Evolutionary conservation across 1,140 invertebrate species (phyloP), one percentile per base, ranked within the genome.

Genomic region (Musca vetustissima): DNA sequence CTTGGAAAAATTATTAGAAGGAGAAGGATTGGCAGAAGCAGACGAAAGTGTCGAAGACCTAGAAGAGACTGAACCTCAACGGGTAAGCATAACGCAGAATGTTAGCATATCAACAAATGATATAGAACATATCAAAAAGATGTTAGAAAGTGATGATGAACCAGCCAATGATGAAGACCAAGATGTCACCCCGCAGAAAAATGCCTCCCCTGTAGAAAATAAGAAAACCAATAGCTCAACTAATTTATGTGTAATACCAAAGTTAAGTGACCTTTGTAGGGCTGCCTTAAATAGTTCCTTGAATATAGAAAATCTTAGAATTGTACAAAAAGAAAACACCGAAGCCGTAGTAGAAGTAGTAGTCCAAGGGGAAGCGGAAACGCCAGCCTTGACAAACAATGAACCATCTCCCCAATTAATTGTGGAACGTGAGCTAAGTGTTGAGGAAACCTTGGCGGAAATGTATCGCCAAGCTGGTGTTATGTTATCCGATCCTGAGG

Each of bases 221-320:
- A 32, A 24, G 13, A 25, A 67, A 32, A 52, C 32, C 55, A 67
- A 36, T 15, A 55, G 36, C 36, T 43, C 36, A 57, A 32, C 25
- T 13, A 32, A 22, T 67, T 19, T 21, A 43, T 61, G 55, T 68
- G 59, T 49, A 49, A 73, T 80, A 77, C 77, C 79, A 74, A 81
- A 81, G 77, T 72, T 81, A 81, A 81, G 79, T 81, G 79, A 80
- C 74, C 79, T 81, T 81, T 81, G 79, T 78, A 78, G 77, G 72
- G 78, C 71, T 81, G 79, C 79, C 76, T 80, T 81, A 81, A 78
- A 77, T 75, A 80, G 76, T 78, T 81, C 76, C 77, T 81, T 77
- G 24, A 36, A 69, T 55, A 57, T 55, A 43, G 47, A 36, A 25
- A 32, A 17, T 21, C 36, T 32, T 36, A 57, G 4, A 9, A 55